These are phyloP conservation scores for Pterophyllum scalare DNA, from an alignment of 2,113 vertebrate species.

Conservation along the genomic window DNA sequence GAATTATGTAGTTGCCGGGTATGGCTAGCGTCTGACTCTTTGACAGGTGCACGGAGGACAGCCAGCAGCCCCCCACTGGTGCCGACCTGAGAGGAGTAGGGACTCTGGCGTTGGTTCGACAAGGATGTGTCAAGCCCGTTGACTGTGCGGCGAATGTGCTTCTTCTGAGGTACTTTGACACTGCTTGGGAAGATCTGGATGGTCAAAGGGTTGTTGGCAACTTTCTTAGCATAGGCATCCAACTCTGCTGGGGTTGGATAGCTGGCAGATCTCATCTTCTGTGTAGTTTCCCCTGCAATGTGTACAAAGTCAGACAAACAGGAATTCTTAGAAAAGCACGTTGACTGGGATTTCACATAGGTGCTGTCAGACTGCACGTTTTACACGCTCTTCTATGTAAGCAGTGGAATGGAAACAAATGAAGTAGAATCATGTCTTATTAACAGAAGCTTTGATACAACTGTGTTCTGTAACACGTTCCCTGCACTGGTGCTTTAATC, in stretches of 20 bases:
- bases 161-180: slow-evolving; percentile 98
- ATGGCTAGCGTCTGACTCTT: slow-evolving; percentile 90
- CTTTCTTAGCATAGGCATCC: slow-evolving; percentile 99
- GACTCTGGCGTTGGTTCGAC: slow-evolving; percentile 92
- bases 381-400: neutral
- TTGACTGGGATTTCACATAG: accelerated
- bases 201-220: slow-evolving; percentile 97
- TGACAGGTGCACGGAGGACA: slow-evolving; percentile 90
- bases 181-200: slow-evolving; percentile 99
- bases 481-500: too few relatives aligned
- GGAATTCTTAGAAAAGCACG: neutral
- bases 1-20: slow-evolving; percentile 87
- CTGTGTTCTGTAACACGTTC: neutral
- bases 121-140: slow-evolving; percentile 95
- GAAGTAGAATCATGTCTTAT: too few relatives aligned
- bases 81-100: slow-evolving; percentile 93
- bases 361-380: neutral
- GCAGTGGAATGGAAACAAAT: neutral
- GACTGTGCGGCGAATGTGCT: slow-evolving; percentile 96
- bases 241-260: slow-evolving; percentile 99
- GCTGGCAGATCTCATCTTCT: slow-evolving; percentile 99
- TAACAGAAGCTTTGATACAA: neutral
- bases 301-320: slow-evolving; percentile 45
- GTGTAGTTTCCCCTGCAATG: slow-evolving; percentile 97
- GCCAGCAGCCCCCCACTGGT: slow-evolving; percentile 93